These are phyloP conservation scores for Norana najaformis DNA, from an alignment of 2,888 invertebrate genomes.

Conservation along the genomic window DNA sequence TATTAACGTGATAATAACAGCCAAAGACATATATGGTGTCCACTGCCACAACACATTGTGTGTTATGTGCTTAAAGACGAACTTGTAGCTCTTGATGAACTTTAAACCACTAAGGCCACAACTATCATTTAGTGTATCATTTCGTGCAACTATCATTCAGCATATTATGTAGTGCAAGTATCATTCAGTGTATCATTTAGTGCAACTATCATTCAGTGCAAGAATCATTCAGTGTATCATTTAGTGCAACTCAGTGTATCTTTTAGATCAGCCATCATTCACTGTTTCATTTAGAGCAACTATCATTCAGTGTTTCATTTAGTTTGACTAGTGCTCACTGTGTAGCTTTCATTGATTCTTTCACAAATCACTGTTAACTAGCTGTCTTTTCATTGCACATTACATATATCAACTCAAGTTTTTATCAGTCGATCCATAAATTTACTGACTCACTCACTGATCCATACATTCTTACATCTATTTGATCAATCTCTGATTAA, in stretches of 20 bases:
- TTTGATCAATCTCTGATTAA: not conserved
- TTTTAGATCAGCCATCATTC: not conserved
- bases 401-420: not conserved
- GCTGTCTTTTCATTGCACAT: too few relatives aligned
- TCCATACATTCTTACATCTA: not conserved
- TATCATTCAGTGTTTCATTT: not conserved
- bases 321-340: too few relatives aligned
- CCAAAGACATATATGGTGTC: too few relatives aligned
- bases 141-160: not conserved
- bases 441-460: too few relatives aligned
- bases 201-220: not conserved
- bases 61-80: too few relatives aligned
- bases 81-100: too few relatives aligned
- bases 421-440: not conserved
- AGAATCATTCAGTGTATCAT: too few relatives aligned
- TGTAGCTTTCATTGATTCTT: not conserved
- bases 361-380: not conserved
- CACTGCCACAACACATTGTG: too few relatives aligned
- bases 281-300: not conserved
- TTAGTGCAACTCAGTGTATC: not conserved
- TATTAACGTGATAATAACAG: too few relatives aligned
- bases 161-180: not conserved
- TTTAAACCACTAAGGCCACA: too few relatives aligned
- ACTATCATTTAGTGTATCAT: too few relatives aligned
- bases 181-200: not conserved